Percentiles rank a stretch among this genome's conserved stretches.
These are phyloP conservation scores for Icerya purchasi DNA, from an alignment of 2,888 invertebrate genomes.

Conservation along the genomic window DNA sequence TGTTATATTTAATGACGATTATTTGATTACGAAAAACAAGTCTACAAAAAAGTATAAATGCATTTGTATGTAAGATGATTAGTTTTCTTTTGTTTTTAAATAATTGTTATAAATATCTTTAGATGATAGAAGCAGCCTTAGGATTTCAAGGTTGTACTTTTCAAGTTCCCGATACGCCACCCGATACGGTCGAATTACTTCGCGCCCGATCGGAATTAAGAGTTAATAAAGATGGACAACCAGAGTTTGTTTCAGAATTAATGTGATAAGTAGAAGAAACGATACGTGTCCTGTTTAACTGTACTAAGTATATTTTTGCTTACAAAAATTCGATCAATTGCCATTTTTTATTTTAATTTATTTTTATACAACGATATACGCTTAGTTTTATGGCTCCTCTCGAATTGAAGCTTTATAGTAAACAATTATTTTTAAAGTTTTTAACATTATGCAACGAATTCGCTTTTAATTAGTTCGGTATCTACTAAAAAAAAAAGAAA, in stretches of 20 bases:
- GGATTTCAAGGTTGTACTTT: constrained; percentile 36
- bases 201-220: constrained; percentile 28
- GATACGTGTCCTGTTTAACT: background rate
- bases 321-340: background rate
- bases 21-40: too few relatives aligned
- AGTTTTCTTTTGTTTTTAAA: too few relatives aligned
- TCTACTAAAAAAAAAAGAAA: too few relatives aligned
- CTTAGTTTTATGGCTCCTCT: background rate
- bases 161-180: constrained; percentile 32
- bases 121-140: constrained; percentile 39
- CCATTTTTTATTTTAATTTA: background rate
- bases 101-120: too few relatives aligned
- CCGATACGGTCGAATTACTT: constrained; percentile 19
- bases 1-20: too few relatives aligned
- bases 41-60: too few relatives aligned
- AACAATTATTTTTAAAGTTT: too few relatives aligned
- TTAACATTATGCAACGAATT: too few relatives aligned
- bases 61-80: too few relatives aligned
- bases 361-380: too few relatives aligned
- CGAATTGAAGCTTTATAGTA: background rate
- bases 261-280: constrained; percentile 8
- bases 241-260: constrained; percentile 10
- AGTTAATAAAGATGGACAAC: constrained; percentile 11
- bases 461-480: too few relatives aligned
- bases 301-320: background rate